A percentile compares a stretch with the other conserved stretches of the same genome.
phyloP scores from a whole-genome alignment of 1,140 invertebrate genomes.

The Papilio dardanus region DNA sequence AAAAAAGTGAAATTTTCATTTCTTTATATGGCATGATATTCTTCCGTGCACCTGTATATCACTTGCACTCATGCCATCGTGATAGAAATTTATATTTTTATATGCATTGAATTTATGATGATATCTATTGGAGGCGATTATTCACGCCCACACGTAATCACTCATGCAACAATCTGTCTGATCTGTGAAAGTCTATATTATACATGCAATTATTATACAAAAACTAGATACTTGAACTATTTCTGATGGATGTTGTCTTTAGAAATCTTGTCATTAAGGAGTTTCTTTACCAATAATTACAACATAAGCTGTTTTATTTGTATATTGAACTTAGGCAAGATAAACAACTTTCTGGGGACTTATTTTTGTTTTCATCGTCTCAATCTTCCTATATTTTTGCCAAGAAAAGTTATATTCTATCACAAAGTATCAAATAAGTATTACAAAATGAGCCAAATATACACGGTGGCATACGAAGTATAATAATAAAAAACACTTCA shows the following conservation, averaged over 20 bases:
- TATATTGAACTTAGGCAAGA: no score
- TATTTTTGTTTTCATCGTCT: no score
- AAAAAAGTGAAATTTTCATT: no score
- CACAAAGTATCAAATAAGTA: no score
- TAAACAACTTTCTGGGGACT: no score
- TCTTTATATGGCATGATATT: not conserved
- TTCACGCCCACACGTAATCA: constrained; percentile 30
- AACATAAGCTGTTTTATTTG: no score
- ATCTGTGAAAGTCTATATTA: constrained; percentile 34
- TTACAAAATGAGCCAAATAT: no score
- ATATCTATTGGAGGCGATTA: constrained; percentile 23
- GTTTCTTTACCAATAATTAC: not conserved
- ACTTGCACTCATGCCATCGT: not conserved
- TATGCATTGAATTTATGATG: not conserved
- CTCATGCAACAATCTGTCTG: constrained; percentile 31
- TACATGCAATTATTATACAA: constrained; percentile 24
- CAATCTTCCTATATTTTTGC: no score
- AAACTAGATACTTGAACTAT: constrained; percentile 22
- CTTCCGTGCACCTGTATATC: constrained; percentile 16
- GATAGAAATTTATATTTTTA: constrained; percentile 16
- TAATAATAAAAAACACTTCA: not conserved
- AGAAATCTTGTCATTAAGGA: constrained; percentile 19
- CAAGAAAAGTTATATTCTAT: no score
- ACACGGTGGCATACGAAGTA: not conserved
- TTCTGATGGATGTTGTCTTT: constrained; percentile 8